phyloP scores from a whole-genome alignment of 2,797 vertebrate genomes.

The Sylvia borin region DNA sequence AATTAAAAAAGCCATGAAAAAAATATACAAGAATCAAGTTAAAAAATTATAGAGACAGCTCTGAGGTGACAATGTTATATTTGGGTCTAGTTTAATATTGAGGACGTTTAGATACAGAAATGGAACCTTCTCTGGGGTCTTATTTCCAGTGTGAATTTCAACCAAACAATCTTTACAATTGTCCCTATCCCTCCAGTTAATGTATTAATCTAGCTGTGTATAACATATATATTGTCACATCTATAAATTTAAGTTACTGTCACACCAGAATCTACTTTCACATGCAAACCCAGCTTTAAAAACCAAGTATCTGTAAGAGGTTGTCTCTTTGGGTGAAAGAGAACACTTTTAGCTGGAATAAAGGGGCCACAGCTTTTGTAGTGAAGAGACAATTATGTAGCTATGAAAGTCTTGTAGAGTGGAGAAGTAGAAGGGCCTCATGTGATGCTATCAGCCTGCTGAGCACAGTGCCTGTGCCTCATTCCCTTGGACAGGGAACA shows the following conservation, averaged over 20 bases:
- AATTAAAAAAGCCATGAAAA: neutral
- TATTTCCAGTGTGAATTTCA: neutral
- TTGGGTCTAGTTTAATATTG: neutral
- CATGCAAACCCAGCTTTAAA: neutral
- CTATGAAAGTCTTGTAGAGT: neutral
- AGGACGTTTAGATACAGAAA: neutral
- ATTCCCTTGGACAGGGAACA: neutral
- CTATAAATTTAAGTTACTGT: neutral
- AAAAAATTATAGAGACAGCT: neutral
- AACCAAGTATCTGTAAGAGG: neutral
- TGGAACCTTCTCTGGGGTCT: neutral
- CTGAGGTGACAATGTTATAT: neutral
- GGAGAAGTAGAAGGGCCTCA: neutral
- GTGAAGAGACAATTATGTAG: neutral
- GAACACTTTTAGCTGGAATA: neutral
- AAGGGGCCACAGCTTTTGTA: neutral
- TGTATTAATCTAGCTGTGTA: neutral
- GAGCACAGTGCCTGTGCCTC: neutral
- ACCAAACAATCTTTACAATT: neutral
- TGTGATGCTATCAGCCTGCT: neutral
- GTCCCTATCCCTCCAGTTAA: rapidly evolving
- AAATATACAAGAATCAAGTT: neutral
- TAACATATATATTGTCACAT: neutral
- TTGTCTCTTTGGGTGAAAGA: neutral
- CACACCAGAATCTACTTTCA: neutral